Evolutionary conservation across 2,113 vertebrate genomes (phyloP), one percentile per base, ranked within the genome.

Genomic region (Setophaga coronata): DNA sequence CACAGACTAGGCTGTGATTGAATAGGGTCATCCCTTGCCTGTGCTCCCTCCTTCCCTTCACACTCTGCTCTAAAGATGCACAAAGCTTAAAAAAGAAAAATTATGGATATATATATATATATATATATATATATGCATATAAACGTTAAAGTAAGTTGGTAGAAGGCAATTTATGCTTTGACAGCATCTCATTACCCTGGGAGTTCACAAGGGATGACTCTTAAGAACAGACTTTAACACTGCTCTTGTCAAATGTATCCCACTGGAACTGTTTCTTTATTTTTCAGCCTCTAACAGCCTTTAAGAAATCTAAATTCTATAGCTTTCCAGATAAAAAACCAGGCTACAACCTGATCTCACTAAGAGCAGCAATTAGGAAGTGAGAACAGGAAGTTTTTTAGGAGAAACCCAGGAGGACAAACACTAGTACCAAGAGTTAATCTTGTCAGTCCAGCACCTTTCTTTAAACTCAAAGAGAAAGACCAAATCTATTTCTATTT

Each of bases 11-110:
- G 33, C 29, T 51, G 24, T 24, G n/a, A 65, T 2, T 26, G 28
- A 76, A 40, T 5, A 23, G 9, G 6, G 12, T 4, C 1, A 2
- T 10, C 9, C 24, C 25, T 4, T 1, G 1, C 14, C 42, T 70
- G 20, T 18, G 3, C 6, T 9, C 3, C 1, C 3, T 0, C 6
- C 21, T 82, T 43, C 17, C 19, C 24, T 38, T 87, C 34, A 64
- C 15, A 31, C 7, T 4, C 18, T 4, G 1, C 38, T 88, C n/a
- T 57, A 79, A 88, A 70, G 24, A 61, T 21, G 15, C 26, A 76
- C 9, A 83, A 69, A 66, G 9, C 17, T 10, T 28, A 66, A 80
- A 40, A 64, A 57, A 57, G 12, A 54, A 65, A 84, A 66, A 18
- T 9, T 1, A 64, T 38, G 34, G 16, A 50, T 2, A 51, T 5